phyloP scores from a whole-genome alignment of 2,797 vertebrate species.

The Sorex maritimensis region DNA sequence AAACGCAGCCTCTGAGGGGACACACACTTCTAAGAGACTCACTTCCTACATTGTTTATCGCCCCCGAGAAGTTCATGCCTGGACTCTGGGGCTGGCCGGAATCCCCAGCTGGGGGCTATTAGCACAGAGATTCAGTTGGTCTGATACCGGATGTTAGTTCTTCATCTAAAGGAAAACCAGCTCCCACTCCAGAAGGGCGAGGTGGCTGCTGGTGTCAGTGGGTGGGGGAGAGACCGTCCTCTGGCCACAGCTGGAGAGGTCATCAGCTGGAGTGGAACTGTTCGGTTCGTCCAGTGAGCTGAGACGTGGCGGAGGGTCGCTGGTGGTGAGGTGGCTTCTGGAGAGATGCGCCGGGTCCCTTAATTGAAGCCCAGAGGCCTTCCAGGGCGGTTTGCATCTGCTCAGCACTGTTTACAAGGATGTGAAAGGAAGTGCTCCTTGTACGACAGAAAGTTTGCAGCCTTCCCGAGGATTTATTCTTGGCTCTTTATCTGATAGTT shows the following conservation, averaged over 20 bases:
- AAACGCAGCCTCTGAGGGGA: background rate
- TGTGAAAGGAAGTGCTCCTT: conserved; percentile 50
- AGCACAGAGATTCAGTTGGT: conserved; percentile 52
- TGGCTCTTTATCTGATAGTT: conserved; percentile 73
- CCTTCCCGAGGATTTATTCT: conserved; percentile 73
- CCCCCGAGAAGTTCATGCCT: conserved; percentile 38
- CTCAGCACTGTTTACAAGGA: conserved; percentile 37
- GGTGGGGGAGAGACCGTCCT: conserved; percentile 1
- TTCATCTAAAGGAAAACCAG: conserved; percentile 62
- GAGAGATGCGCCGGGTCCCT: background rate
- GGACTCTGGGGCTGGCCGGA: conserved; percentile 67
- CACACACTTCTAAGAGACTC: background rate
- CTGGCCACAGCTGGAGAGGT: conserved; percentile 50
- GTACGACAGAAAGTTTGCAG: conserved; percentile 82
- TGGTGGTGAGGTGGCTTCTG: background rate
- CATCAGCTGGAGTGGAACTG: conserved; percentile 16
- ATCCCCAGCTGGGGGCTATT: conserved; percentile 76
- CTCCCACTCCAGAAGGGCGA: background rate
- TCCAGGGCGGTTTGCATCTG: conserved; percentile 1
- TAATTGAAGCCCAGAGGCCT: background rate
- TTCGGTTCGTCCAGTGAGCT: background rate
- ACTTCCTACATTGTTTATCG: conserved; percentile 50
- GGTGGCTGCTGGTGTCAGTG: background rate
- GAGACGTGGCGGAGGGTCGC: too few relatives aligned
- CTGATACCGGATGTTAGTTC: conserved; percentile 59